Percentiles rank a stretch among this genome's conserved stretches.
Evolutionary conservation across 2,888 invertebrate genomes (phyloP).

Genomic region (Synanthedon myopaeformis): DNA sequence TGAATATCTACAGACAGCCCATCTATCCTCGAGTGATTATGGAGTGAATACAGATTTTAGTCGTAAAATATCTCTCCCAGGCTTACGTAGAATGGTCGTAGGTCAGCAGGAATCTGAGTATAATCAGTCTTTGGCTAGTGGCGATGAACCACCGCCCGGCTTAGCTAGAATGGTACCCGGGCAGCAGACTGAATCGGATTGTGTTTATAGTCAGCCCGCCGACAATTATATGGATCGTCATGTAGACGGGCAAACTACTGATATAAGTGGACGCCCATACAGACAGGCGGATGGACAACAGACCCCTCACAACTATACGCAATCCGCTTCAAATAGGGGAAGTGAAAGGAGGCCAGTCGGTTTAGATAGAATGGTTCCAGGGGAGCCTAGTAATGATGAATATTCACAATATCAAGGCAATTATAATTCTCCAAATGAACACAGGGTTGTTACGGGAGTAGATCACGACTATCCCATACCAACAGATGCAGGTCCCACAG

Average conservation of each 20-base stretch:
- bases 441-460: conserved; percentile 69
- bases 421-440: conserved; percentile 50
- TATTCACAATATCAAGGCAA: conserved; percentile 45
- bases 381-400: conserved; percentile 68
- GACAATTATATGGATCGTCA: conserved; percentile 56
- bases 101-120: conserved; percentile 74
- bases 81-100: conserved; percentile 74
- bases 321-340: conserved; percentile 22
- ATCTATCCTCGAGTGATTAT: conserved; percentile 72
- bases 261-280: conserved; percentile 39
- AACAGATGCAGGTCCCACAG: conserved; percentile 35
- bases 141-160: conserved; percentile 66
- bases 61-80: conserved; percentile 72
- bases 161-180: conserved; percentile 66
- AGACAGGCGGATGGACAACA: conserved; percentile 58
- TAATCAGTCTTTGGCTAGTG: conserved; percentile 35
- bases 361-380: conserved; percentile 73
- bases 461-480: conserved; percentile 50
- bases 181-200: conserved; percentile 52
- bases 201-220: conserved; percentile 38
- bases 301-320: conserved; percentile 40
- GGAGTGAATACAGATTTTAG: conserved; percentile 56
- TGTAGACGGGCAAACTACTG: conserved; percentile 52
- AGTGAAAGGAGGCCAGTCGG: conserved; percentile 62
- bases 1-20: conserved; percentile 82